Evolutionary conservation across 2,113 vertebrate species (phyloP), one percentile per base, ranked within the genome.

Genomic region (Eptesicus fuscus): DNA sequence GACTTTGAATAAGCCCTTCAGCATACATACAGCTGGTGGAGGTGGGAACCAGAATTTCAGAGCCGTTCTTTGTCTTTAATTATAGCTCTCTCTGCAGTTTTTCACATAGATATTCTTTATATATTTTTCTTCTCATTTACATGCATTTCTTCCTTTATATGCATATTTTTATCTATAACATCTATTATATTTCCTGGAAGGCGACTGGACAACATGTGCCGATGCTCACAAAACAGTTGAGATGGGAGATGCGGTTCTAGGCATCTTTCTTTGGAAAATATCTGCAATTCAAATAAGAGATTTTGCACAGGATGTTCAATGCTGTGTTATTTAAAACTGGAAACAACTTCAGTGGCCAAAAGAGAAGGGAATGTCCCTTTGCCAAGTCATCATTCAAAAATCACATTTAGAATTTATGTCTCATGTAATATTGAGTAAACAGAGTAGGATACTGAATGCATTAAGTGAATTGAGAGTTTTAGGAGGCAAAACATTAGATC

Each of bases 301-400:
- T 93, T 96, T n/a, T 77, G 17, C 32, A 89, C 7, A 86, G 35
- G 63, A 92, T 78, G 70, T 82, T 85, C 71, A 18, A 59, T 47
- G 42, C 25, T 42, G 20, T 73, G 35, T 70, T 87, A 67, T 40
- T 96, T 95, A 83, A 95, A 79, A 83, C 6, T 37, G 17, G n/a
- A 82, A 95, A 47, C 35, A 70, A 79, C 10, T 59, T 80, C 53
- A 25, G 83, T 28, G 18, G 56, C 30, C 17, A n/a, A 44, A 69
- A 91, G 20, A 93, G 28, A 8, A 71, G 17, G 61, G 61, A 65
- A 20, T 14, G 35, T 32, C 82, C 11, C 51, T 85, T 56, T 92
- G 61, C 23, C 65, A 74, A 91, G 18, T 10, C 4, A 63, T 20
- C 28, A 28, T 70, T 86, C 49, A 90, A 65, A 94, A 96, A 84